Conservation (phyloP, 2,113 vertebrate genomes). For the Hystrix cristata region DNA sequence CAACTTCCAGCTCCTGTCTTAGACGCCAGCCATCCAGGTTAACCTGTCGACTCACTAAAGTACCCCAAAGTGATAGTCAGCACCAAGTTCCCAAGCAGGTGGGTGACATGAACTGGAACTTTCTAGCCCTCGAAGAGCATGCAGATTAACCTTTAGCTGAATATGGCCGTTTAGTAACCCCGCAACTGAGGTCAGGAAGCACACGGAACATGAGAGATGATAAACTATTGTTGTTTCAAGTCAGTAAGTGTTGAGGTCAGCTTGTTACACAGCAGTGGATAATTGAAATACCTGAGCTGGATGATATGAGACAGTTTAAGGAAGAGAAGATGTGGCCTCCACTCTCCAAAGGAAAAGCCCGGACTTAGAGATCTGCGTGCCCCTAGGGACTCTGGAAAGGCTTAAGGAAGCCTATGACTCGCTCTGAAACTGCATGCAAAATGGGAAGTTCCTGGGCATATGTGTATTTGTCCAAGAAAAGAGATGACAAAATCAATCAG, state of each 20-base stretch:
- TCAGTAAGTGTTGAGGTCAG: not conserved
- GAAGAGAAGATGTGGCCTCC: not conserved
- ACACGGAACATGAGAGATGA: not conserved
- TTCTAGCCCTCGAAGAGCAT: not conserved
- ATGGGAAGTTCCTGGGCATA: not conserved
- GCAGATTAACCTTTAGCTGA: not conserved
- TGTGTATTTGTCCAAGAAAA: not conserved
- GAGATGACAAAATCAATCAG: not conserved
- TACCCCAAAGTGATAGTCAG: not conserved
- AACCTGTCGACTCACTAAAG: not conserved
- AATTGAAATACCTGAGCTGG: not conserved
- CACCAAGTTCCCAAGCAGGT: not conserved
- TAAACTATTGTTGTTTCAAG: not conserved
- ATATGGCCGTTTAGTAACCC: not conserved
- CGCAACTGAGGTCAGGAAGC: not conserved
- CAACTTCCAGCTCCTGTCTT: not conserved
- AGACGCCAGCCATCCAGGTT: not conserved
- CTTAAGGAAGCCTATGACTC: not conserved
- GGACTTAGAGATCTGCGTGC: not conserved
- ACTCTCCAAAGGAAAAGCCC: not conserved
- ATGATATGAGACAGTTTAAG: not conserved
- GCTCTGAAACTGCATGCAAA: not conserved
- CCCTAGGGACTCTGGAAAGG: not conserved
- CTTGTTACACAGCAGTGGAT: not conserved
- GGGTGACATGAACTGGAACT: not conserved